phyloP scores from a whole-genome alignment of 2,797 vertebrate genomes.

The Trematomus bernacchii region DNA sequence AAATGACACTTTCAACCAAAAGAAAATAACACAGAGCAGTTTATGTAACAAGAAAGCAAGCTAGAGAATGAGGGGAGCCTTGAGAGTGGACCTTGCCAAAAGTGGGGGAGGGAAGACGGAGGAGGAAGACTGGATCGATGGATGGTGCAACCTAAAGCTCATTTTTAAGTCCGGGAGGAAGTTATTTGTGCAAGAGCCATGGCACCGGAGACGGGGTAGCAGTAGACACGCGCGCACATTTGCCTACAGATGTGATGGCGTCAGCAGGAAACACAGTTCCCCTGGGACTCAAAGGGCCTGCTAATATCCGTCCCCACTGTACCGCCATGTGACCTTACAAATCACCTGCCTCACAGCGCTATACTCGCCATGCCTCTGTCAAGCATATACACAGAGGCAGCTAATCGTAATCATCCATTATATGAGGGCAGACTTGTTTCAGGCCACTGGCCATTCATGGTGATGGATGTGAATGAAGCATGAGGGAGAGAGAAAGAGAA shows the following conservation, averaged over 20 bases:
- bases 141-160: constrained; percentile 55
- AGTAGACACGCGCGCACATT: constrained; percentile 44
- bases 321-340: constrained; percentile 67
- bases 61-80: constrained; percentile 27
- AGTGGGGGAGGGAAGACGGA: constrained; percentile 17
- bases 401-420: constrained; percentile 80
- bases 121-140: constrained; percentile 55
- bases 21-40: constrained; percentile 43
- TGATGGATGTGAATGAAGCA: constrained; percentile 75
- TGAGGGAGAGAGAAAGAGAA: constrained; percentile 42
- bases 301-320: constrained; percentile 69
- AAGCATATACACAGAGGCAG: constrained; percentile 60
- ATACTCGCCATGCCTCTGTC: constrained; percentile 40
- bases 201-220: constrained; percentile 36
- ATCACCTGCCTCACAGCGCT: constrained; percentile 63
- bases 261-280: constrained; percentile 70
- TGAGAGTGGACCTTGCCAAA: constrained; percentile 40
- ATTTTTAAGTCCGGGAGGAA: constrained; percentile 63
- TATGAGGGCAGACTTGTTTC: constrained; percentile 63
- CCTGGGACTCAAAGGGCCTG: constrained; percentile 58
- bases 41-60: constrained; percentile 45
- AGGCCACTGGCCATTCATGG: constrained; percentile 69
- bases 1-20: constrained; percentile 43
- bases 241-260: constrained; percentile 64
- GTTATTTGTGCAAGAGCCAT: constrained; percentile 59